Evolutionary conservation across 1,140 invertebrate species (phyloP).

Genomic region (Harlomillsia oculata): DNA sequence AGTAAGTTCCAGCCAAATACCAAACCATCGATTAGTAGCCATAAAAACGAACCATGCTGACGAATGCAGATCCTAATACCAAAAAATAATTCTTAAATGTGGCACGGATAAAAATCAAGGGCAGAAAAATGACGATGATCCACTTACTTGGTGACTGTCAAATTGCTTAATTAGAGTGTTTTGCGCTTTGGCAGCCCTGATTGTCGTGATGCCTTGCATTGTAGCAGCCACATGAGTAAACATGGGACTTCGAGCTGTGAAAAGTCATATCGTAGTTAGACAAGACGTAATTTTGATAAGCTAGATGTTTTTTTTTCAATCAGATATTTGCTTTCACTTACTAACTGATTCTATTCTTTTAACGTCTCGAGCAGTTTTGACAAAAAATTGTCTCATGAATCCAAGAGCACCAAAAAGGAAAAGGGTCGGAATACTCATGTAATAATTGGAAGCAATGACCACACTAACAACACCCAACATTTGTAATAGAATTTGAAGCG

Average conservation of each 20-base stretch:
- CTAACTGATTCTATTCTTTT: slow-evolving; percentile 26
- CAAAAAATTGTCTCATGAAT: slow-evolving; percentile 33
- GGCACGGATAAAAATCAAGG: not conserved
- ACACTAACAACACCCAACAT: slow-evolving; percentile 15
- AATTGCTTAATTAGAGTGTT: slow-evolving; percentile 44
- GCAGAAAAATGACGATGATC: not conserved
- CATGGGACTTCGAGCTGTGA: slow-evolving; percentile 47
- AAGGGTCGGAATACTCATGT: slow-evolving; percentile 47
- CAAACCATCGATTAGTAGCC: slow-evolving; percentile 51
- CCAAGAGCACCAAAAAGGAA: slow-evolving; percentile 48
- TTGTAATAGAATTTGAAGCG: slow-evolving; percentile 36
- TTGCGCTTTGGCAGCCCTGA: slow-evolving; percentile 45
- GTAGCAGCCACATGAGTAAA: slow-evolving; percentile 48
- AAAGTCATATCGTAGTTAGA: not conserved
- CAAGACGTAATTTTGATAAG: not conserved
- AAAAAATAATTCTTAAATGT: not conserved
- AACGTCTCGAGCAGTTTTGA: slow-evolving; percentile 26
- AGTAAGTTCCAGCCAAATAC: slow-evolving; percentile 57
- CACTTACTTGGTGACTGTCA: slow-evolving; percentile 34
- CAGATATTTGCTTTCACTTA: not conserved
- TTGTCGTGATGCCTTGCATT: slow-evolving; percentile 46
- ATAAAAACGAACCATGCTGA: slow-evolving; percentile 59
- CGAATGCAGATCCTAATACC: slow-evolving; percentile 42
- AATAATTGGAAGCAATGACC: slow-evolving; percentile 48
- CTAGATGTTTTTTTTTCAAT: not conserved